A percentile compares a stretch with the other conserved stretches of the same genome.
phyloP scores from a whole-genome alignment of 2,113 vertebrate genomes.

The Bombycilla garrulus region DNA sequence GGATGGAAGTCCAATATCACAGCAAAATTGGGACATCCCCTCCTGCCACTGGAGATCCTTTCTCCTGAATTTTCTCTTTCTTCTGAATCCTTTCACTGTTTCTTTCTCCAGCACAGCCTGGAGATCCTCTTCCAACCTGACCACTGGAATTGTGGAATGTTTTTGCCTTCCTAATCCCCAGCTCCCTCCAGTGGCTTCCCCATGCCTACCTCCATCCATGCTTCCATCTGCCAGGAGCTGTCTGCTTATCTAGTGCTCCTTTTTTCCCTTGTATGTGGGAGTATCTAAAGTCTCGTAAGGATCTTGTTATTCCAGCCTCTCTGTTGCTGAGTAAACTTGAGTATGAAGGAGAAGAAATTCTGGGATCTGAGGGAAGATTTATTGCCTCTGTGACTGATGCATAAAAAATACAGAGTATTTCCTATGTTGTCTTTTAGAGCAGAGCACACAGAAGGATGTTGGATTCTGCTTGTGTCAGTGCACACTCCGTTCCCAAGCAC shows the following conservation, averaged over 20 bases:
- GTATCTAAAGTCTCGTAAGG: background rate
- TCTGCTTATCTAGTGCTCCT: accelerated
- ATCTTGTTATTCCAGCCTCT: background rate
- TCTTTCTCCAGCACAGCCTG: background rate
- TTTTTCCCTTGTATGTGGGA: background rate
- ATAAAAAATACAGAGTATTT: background rate
- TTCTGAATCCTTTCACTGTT: background rate
- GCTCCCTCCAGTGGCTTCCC: background rate
- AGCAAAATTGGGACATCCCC: background rate
- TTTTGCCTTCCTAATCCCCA: background rate
- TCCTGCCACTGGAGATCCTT: background rate
- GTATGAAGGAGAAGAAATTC: background rate
- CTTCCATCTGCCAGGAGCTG: background rate
- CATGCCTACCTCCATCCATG: background rate
- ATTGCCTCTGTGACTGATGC: background rate
- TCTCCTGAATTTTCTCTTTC: background rate
- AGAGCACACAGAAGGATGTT: background rate
- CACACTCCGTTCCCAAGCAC: background rate
- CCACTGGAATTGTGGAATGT: background rate
- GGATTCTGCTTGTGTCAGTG: background rate
- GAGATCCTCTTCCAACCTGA: background rate
- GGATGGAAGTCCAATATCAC: background rate
- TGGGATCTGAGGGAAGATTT: background rate
- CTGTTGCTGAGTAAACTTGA: background rate
- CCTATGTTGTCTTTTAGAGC: background rate